A percentile compares a stretch with the other conserved stretches of the same genome.
phyloP scores from a whole-genome alignment of 2,113 vertebrate genomes.

The Columbina picui region DNA sequence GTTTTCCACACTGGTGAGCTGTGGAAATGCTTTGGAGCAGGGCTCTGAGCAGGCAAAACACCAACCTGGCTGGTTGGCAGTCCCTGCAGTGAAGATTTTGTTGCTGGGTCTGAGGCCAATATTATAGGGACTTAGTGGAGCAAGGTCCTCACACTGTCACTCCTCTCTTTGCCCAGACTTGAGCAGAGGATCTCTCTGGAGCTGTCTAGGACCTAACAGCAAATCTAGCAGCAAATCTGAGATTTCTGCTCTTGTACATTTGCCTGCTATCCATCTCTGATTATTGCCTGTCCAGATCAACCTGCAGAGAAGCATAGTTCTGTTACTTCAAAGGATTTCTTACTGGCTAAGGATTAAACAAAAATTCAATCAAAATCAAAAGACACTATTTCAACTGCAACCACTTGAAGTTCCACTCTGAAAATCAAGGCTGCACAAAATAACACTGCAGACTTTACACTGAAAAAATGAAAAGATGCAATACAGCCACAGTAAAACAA shows the following conservation, averaged over 20 bases:
- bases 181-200: background rate
- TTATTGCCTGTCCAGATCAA: background rate
- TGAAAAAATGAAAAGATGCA: background rate
- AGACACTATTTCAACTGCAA: background rate
- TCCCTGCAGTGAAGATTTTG: background rate
- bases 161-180: background rate
- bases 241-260: background rate
- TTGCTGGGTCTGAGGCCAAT: background rate
- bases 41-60: background rate
- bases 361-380: background rate
- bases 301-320: background rate
- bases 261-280: background rate
- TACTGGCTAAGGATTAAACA: constrained; percentile 5
- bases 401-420: background rate
- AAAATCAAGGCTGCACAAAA: background rate
- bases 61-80: background rate
- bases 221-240: background rate
- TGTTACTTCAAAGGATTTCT: background rate
- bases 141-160: background rate
- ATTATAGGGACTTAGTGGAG: background rate
- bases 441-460: background rate
- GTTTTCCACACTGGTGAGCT: background rate
- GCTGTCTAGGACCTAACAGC: background rate
- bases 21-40: background rate
- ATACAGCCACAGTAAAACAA: background rate